A percentile compares a stretch with the other conserved stretches of the same genome.
phyloP scores from a whole-genome alignment of 2,113 vertebrate genomes.

The Sinocyclocheilus anophthalmus region DNA sequence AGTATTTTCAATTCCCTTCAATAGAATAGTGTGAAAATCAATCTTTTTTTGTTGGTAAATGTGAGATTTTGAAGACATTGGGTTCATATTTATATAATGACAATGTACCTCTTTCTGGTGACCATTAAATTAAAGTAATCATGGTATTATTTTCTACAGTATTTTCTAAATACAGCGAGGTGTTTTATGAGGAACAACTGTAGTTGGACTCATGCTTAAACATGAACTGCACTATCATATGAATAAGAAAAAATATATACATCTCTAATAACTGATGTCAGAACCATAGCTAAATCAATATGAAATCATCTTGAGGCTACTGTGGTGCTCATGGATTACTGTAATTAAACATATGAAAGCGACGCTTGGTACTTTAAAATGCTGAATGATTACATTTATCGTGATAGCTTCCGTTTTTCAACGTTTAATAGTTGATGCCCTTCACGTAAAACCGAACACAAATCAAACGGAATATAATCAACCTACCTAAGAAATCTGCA shows the following conservation, averaged over 20 bases:
- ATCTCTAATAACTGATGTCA: neutral
- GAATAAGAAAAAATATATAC: neutral
- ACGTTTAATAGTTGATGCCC: neutral
- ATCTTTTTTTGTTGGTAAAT: neutral
- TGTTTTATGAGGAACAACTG: neutral
- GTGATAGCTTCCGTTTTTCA: neutral
- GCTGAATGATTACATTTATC: neutral
- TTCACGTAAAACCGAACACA: neutral
- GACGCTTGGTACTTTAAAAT: neutral
- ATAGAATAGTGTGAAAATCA: neutral
- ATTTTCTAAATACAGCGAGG: neutral
- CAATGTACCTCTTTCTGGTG: neutral
- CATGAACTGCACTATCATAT: neutral
- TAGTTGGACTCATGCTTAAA: neutral
- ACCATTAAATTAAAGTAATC: neutral
- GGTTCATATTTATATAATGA: no score
- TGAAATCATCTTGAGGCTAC: neutral
- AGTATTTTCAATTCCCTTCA: neutral
- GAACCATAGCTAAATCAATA: neutral
- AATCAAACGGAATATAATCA: slow-evolving; percentile 24
- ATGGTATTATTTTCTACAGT: neutral
- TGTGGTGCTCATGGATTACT: neutral
- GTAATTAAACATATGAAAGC: neutral
- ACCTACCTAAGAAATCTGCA: slow-evolving; percentile 61
- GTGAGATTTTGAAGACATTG: no score